Base-by-base conservation (phyloP, 2,113 vertebrate species). In the Neogale vison region DNA sequence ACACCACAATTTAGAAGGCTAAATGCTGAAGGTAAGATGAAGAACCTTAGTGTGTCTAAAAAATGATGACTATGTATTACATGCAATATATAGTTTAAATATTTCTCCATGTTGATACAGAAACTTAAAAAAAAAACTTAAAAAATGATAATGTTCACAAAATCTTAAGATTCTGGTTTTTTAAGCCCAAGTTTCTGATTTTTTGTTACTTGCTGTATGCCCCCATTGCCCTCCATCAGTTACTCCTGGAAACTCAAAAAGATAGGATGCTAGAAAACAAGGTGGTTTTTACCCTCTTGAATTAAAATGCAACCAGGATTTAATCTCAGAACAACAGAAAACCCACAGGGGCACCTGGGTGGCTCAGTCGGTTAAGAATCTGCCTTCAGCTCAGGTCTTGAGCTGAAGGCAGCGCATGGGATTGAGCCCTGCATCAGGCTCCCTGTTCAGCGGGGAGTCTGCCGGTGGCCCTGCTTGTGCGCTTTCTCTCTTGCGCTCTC, bases 271-370 rank as follows among this genome's bases (percentile, higher is more conserved):
- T 45, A 84, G 52, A n/a, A 76, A 90, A 74, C 45, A 45, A 47
- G 4, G 14, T 36, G 0, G 13, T 47, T 39, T 47, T 77, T 77
- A 77, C 34, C 17, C n/a, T 52, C 26, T 92, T 82, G 74, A 87
- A 57, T 93, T 86, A 95, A 95, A 90, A 76, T n/a, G 76, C 26
- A 92, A 72, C 88, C 52, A 84, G 57, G n/a, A 81, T 71, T 93
- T 59, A 69, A 52, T 65, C 79, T 76, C 50, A 61, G 42, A 87
- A 92, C 5, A 83, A 79, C 12, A 83, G 85, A 90, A 81, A 71
- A 36, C 21, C 20, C 74, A 81, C 82, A 72, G 63, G 2, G 63
- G 63, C 3, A 0, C 31, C 3, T 34, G 63, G 63, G 6, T 34
- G 63, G 63, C 63, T 67, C 63, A 67, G 63, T 34, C 0, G 0